Conservation (phyloP, 2,888 invertebrate genomes). For the Sturmia bella region DNA sequence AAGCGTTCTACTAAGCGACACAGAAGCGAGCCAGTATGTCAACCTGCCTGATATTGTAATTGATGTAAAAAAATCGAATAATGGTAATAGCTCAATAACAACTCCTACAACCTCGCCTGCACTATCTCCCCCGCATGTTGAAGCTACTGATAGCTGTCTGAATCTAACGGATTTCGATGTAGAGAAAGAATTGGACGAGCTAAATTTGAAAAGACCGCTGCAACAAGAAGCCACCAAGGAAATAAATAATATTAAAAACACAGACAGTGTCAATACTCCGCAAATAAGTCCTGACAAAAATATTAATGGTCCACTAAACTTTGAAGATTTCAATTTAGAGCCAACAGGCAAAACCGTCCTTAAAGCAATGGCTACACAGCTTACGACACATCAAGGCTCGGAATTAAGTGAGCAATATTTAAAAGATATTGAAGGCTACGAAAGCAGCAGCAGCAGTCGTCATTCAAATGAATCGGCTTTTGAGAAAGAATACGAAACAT, state of each 20-base stretch:
- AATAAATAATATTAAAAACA: conserved; percentile 27
- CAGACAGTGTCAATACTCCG: conserved; percentile 6
- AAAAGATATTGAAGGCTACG: conserved; percentile 74
- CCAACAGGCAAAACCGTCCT: conserved; percentile 46
- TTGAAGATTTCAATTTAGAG: conserved; percentile 52
- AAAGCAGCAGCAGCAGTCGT: conserved; percentile 72
- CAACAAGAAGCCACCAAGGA: conserved; percentile 37
- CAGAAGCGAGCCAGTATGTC: conserved; percentile 74
- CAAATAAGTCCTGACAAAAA: conserved; percentile 45
- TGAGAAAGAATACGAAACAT: conserved; percentile 78
- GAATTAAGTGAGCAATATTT: conserved; percentile 57
- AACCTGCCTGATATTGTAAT: conserved; percentile 82
- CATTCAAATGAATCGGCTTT: conserved; percentile 76
- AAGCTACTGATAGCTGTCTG: neutral
- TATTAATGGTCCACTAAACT: conserved; percentile 29
- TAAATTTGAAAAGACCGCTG: conserved; percentile 68
- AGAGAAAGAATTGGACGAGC: conserved; percentile 77
- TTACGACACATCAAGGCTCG: conserved; percentile 1
- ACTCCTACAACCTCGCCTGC: conserved; percentile 29
- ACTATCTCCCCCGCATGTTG: neutral
- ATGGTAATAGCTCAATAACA: conserved; percentile 50
- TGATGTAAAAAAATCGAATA: conserved; percentile 80
- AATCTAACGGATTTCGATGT: conserved; percentile 77
- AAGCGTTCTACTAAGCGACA: conserved; percentile 21
- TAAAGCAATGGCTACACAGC: conserved; percentile 20